These are phyloP conservation scores for Nemotelus nigrinus DNA, from an alignment of 2,888 invertebrate genomes.

Conservation along the genomic window DNA sequence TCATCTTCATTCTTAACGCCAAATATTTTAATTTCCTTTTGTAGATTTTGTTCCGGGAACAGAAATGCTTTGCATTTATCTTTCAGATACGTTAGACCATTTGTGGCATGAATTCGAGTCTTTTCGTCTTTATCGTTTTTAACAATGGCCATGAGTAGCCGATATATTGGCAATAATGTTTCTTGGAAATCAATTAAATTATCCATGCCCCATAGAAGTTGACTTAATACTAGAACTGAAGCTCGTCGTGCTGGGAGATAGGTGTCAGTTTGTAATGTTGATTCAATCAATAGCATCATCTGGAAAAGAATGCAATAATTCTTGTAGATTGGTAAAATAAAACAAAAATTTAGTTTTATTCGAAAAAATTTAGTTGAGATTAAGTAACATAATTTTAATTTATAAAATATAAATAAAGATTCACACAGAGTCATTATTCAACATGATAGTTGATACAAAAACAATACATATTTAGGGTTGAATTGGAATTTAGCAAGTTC, in stretches of 20 bases:
- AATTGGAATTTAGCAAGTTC: no score
- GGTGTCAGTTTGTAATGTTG: constrained; percentile 57
- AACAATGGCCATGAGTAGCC: constrained; percentile 57
- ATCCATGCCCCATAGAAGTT: constrained; percentile 61
- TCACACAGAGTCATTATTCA: no score
- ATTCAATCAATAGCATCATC: constrained; percentile 56
- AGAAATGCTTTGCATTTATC: constrained; percentile 60
- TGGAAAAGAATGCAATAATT: constrained; percentile 44
- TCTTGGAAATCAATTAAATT: constrained; percentile 61
- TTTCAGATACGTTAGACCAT: constrained; percentile 59
- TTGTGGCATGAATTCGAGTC: constrained; percentile 61
- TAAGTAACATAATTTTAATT: no score
- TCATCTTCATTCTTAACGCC: constrained; percentile 56
- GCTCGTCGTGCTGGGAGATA: constrained; percentile 63
- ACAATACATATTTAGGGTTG: no score
- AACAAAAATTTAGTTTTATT: background rate
- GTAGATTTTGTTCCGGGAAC: constrained; percentile 54
- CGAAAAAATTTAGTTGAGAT: background rate
- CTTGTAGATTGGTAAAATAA: background rate
- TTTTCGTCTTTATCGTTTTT: constrained; percentile 58
- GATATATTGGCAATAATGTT: constrained; percentile 62
- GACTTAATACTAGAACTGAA: constrained; percentile 60
- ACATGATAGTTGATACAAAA: no score
- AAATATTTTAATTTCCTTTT: constrained; percentile 61
- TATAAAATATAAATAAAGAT: no score